These are phyloP conservation scores for Rissa tridactyla DNA, from an alignment of 2,113 vertebrate genomes.

Conservation along the genomic window DNA sequence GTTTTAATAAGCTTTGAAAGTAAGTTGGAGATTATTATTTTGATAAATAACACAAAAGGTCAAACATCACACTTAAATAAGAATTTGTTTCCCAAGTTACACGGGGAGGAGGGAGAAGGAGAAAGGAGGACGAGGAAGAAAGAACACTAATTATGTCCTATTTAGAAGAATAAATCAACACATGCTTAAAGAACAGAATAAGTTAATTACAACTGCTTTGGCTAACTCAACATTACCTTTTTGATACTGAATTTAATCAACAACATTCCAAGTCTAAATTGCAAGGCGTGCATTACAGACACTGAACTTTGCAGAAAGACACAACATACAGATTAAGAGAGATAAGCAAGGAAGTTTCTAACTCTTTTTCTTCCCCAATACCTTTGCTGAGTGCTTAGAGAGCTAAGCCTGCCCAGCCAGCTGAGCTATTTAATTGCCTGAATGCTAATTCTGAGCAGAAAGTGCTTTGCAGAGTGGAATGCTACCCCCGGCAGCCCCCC, in stretches of 20 bases:
- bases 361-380: background rate
- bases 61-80: background rate
- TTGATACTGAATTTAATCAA: background rate
- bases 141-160: background rate
- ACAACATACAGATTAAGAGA: background rate
- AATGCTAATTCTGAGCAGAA: constrained; percentile 39
- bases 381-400: background rate
- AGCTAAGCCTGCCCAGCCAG: constrained; percentile 1
- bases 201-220: background rate
- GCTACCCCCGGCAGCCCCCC: background rate
- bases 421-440: constrained; percentile 34
- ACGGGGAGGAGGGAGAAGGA: background rate
- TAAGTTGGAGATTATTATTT: background rate
- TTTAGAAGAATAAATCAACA: background rate
- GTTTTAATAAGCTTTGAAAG: background rate
- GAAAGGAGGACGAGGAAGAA: background rate
- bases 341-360: background rate
- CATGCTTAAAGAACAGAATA: background rate
- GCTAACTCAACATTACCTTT: background rate
- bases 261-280: background rate
- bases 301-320: background rate
- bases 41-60: background rate
- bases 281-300: background rate
- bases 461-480: constrained; percentile 37
- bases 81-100: background rate